Conservation (phyloP, 2,888 invertebrate species). For the Archips xylosteana region DNA sequence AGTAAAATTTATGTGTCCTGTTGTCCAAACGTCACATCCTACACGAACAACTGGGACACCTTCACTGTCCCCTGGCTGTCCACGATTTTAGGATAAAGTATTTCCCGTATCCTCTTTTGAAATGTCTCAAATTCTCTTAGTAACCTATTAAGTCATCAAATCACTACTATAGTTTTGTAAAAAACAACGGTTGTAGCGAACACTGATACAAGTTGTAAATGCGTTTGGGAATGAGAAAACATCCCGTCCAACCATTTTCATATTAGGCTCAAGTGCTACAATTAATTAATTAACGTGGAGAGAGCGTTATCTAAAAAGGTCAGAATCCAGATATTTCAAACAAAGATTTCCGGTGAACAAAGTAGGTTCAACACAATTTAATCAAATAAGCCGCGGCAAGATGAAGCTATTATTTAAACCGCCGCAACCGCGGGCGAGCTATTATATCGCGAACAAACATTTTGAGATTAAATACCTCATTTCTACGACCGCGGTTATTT, state of each 20-base stretch:
- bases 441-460: conserved; percentile 26
- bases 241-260: not conserved
- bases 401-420: conserved; percentile 38
- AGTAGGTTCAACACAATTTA: conserved; percentile 31
- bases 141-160: no score
- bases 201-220: not conserved
- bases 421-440: conserved; percentile 14
- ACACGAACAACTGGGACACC: no score
- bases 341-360: conserved; percentile 29
- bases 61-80: no score
- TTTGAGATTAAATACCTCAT: conserved; percentile 5
- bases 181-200: not conserved
- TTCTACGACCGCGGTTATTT: not conserved
- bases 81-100: no score
- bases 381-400: conserved; percentile 34
- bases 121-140: no score
- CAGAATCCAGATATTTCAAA: conserved; percentile 21
- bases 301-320: conserved; percentile 25
- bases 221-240: not conserved
- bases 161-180: no score
- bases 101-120: no score
- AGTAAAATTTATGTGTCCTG: not conserved
- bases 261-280: conserved; percentile 9
- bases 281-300: conserved; percentile 31
- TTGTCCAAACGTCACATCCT: no score